phyloP scores from a whole-genome alignment of 2,113 vertebrate species.

The Eira barbara region DNA sequence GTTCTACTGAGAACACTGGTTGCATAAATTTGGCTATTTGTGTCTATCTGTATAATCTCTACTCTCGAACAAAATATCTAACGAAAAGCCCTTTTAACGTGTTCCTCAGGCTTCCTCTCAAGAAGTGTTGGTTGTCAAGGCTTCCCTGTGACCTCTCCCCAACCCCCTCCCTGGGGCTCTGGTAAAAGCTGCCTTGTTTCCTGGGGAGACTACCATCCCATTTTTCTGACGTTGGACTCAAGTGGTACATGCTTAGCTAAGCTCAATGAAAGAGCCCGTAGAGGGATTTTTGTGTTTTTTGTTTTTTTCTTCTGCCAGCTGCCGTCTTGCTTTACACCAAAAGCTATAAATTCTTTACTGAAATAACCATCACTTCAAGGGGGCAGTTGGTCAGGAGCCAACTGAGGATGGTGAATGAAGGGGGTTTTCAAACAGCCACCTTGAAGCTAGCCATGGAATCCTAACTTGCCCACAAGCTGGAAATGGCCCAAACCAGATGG shows the following conservation, averaged over 20 bases:
- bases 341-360: conserved; percentile 52
- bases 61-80: background rate
- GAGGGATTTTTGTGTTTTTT: background rate
- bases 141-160: fast-evolving
- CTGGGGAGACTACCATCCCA: fast-evolving
- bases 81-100: background rate
- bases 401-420: background rate
- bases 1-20: background rate
- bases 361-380: conserved; percentile 35
- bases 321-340: background rate
- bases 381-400: background rate
- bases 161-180: background rate
- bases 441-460: conserved; percentile 20
- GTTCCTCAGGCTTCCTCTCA: background rate
- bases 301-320: background rate
- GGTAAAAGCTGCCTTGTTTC: background rate
- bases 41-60: background rate
- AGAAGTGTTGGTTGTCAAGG: background rate
- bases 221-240: background rate
- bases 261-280: background rate
- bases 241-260: background rate
- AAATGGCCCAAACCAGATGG: conserved; percentile 59
- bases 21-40: background rate
- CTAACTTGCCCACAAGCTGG: conserved; percentile 16
- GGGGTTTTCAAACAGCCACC: background rate